phyloP scores from a whole-genome alignment of 1,140 invertebrate species.

The Diploscapter pachys region DNA sequence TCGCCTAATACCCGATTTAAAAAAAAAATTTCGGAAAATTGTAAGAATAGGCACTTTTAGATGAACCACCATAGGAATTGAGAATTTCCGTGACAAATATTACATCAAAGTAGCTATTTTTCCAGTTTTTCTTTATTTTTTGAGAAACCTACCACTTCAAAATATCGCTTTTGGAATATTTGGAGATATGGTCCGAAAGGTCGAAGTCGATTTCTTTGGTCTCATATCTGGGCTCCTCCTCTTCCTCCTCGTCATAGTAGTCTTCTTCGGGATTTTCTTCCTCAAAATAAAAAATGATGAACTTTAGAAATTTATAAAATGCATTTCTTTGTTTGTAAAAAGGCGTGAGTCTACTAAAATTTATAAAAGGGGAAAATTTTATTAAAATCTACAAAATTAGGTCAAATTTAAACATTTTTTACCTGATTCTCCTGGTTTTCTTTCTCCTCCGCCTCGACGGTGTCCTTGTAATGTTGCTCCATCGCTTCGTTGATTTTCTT shows the following conservation, averaged over 20 bases:
- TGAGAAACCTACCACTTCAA: slow-evolving; percentile 34
- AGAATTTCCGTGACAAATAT: background rate
- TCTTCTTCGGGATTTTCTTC: slow-evolving; percentile 9
- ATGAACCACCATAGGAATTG: slow-evolving; percentile 30
- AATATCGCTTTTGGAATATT: slow-evolving; percentile 32
- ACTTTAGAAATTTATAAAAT: too few relatives aligned
- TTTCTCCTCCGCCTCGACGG: background rate
- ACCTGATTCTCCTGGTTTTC: slow-evolving; percentile 3
- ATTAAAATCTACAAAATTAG: too few relatives aligned
- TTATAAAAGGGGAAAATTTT: too few relatives aligned
- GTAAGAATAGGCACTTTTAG: slow-evolving; percentile 26
- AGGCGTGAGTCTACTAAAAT: too few relatives aligned
- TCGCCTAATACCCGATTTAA: background rate
- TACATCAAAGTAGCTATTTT: too few relatives aligned
- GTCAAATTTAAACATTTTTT: background rate
- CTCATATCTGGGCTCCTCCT: slow-evolving; percentile 28
- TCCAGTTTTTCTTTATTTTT: too few relatives aligned
- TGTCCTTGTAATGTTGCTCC: background rate
- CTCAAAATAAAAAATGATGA: too few relatives aligned
- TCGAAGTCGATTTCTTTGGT: slow-evolving; percentile 35
- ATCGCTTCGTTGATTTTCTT: background rate
- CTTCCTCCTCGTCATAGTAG: slow-evolving; percentile 29
- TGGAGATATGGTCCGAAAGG: slow-evolving; percentile 31
- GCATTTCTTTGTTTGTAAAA: too few relatives aligned
- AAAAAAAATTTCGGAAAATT: slow-evolving; percentile 29